Evolutionary conservation across 2,888 invertebrate species (phyloP), one percentile per base, ranked within the genome.

Genomic region (Oscheius onirici): DNA sequence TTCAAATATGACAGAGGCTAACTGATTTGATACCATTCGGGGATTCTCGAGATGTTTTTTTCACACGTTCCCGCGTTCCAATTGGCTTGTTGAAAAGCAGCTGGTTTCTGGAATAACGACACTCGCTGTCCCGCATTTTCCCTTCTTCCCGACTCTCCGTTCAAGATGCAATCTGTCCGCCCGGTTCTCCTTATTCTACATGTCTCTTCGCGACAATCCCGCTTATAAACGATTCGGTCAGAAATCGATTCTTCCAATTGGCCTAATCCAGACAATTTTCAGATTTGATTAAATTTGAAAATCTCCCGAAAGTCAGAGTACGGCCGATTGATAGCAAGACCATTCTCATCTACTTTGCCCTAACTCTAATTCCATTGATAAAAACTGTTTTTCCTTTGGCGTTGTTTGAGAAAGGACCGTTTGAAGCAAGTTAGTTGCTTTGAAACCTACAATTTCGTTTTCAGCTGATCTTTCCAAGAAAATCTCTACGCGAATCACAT

Each of bases 401-500:
- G 1, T 54, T 54, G 22, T 55, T 68, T 17, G 54, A 68, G 22
- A 22, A 22, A n/a, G 52, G 26, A n/a, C 67, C 67, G 0, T 68
- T 68, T 28, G 67, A 68, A 55, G 3, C 34, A 68, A 54, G 67
- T 55, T 26, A 17, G 57, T 26, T n/a, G 15, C 17, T 15, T 10
- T 63, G 28, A 13, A 17, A 34, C 2, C 17, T 8, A 17, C 1
- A 5, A 49, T 20, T 2, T 3, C 13, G 24, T 54, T 43, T 57
- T 49, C 34, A 68, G 67, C 51, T 6, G 63, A 70, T 40, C 5
- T 67, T 6, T 70, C 55, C 24, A 57, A 66, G 20, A 41, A 61
- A 13, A 15, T 76, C 43, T 71, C 63, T 17, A 65, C 71, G 3
- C 26, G 24, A 3, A 11, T 69, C 41, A 54, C 46, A 11, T 57